Evolutionary conservation across 2,113 vertebrate genomes (phyloP), one percentile per base, ranked within the genome.

Genomic region (Uria lomvia): DNA sequence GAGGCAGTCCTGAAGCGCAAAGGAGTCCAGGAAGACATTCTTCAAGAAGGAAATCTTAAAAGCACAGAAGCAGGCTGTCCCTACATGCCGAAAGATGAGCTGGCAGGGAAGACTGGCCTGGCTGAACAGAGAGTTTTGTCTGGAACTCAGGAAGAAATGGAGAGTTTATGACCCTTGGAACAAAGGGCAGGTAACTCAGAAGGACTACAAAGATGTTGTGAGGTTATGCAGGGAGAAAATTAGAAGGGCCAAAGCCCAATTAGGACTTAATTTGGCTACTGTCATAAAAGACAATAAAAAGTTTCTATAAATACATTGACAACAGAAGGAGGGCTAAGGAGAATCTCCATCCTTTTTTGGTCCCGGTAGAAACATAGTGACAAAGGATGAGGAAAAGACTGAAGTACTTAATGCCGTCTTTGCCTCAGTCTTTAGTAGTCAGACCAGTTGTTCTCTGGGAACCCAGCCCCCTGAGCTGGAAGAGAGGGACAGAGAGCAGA

Each of bases 71-170:
- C 12, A 80, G 26, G 30, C 12, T 1, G 3, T 20, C 49, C 23
- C 2, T 0, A 14, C 5, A 18, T 36, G 21, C 45, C 4, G 0
- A 60, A 53, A 91, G 47, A 76, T 1, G 14, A 70, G 56, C 56
- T 0, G 1, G 38, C 3, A 0, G 5, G 63, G 43, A 29, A 52
- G 47, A 67, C 34, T 3, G 3, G 53, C 36, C 30, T 50, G 30
- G 42, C 32, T 45, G 78, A 43, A 65, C 32, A 47, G 36, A 75
- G 22, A 81, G 5, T 4, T 87, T 70, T 32, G 23, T 38, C 60
- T 55, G 23, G 56, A 87, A 23, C 53, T 59, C 50, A n/a, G 18
- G 40, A 34, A 12, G n/a, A 66, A 72, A 65, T 26, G 11, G 15
- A 8, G 15, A 43, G 59, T 15, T 83, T 63, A 86, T 30, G 26